A percentile compares a stretch with the other conserved stretches of the same genome.
These are phyloP conservation scores for Baryphthengus martii DNA, from an alignment of 2,113 vertebrate genomes.

Conservation along the genomic window DNA sequence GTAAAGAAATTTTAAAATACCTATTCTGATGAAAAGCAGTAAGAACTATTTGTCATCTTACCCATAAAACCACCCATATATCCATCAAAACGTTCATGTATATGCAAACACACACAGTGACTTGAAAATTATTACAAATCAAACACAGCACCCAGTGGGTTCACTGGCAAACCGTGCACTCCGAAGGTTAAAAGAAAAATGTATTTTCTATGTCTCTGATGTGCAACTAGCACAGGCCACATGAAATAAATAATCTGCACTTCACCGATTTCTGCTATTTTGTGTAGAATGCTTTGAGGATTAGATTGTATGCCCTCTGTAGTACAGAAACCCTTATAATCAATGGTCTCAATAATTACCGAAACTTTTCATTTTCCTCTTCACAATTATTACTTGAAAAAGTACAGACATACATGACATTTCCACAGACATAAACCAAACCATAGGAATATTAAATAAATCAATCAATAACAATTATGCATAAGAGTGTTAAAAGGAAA, in stretches of 20 bases:
- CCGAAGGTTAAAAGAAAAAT: neutral
- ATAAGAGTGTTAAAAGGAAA: neutral
- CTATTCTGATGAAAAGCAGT: neutral
- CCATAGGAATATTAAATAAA: neutral
- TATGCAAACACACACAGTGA: neutral
- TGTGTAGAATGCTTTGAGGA: conserved; percentile 22
- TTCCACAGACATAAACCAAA: neutral
- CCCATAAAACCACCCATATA: neutral
- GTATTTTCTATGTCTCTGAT: neutral
- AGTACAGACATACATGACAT: neutral
- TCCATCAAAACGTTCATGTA: neutral
- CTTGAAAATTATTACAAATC: neutral
- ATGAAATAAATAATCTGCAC: neutral
- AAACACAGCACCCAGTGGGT: neutral
- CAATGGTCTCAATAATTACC: neutral
- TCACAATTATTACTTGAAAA: conserved; percentile 1
- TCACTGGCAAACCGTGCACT: neutral
- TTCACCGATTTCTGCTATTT: conserved; percentile 10
- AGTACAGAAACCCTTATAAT: neutral
- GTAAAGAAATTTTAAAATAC: neutral
- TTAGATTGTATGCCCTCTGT: conserved; percentile 1
- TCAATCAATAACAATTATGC: neutral
- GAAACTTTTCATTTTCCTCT: neutral
- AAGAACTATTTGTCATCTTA: neutral
- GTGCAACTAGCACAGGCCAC: neutral